These are phyloP conservation scores for Cheilosia impressa DNA, from an alignment of 2,888 invertebrate genomes.

Conservation along the genomic window DNA sequence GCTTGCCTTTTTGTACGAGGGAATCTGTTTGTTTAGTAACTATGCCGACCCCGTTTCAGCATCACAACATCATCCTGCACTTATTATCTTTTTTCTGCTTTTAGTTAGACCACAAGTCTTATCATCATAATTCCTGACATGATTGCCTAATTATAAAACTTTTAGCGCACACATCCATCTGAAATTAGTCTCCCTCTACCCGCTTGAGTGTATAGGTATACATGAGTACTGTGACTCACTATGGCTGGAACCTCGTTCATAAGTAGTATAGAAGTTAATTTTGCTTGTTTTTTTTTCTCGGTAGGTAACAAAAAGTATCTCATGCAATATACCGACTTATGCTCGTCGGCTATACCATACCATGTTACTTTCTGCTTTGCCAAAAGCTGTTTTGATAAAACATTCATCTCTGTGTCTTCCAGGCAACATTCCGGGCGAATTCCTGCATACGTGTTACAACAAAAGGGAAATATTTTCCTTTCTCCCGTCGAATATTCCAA, in stretches of 20 bases:
- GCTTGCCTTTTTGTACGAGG: too few relatives aligned
- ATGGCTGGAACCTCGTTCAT: conserved; percentile 5
- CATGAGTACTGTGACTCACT: not conserved
- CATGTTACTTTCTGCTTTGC: conserved; percentile 10
- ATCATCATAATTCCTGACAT: conserved; percentile 34
- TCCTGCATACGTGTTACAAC: conserved; percentile 69
- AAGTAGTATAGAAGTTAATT: conserved; percentile 50
- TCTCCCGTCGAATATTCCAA: conserved; percentile 37
- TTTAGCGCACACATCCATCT: conserved; percentile 38
- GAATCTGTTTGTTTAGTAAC: too few relatives aligned
- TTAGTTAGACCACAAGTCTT: conserved; percentile 24
- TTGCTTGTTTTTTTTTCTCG: conserved; percentile 26
- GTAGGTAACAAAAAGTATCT: conserved; percentile 16
- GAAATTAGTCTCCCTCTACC: not conserved
- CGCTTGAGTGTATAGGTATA: not conserved
- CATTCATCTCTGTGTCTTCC: conserved; percentile 63
- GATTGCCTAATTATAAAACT: conserved; percentile 65
- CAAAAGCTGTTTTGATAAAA: conserved; percentile 67
- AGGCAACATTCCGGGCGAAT: conserved; percentile 54
- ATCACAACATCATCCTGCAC: conserved; percentile 40
- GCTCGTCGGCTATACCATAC: conserved; percentile 11
- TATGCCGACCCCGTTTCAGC: too few relatives aligned
- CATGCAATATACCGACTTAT: not conserved
- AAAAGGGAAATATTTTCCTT: conserved; percentile 64
- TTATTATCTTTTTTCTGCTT: not conserved